phyloP scores from a whole-genome alignment of 2,888 invertebrate species.

The Leptopilina syphax region DNA sequence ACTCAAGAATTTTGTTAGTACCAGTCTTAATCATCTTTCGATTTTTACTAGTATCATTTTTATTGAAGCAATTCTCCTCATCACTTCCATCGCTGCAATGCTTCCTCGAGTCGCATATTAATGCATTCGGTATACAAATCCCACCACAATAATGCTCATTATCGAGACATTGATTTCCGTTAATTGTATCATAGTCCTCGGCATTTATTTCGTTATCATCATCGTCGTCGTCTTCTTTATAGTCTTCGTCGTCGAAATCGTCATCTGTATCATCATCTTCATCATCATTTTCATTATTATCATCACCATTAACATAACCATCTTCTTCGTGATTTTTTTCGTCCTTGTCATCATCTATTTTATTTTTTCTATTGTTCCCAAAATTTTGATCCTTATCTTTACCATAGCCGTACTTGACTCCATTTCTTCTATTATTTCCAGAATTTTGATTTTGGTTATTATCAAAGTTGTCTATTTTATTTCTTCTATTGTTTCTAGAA shows the following conservation, averaged over 20 bases:
- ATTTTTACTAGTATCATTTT: conserved; percentile 63
- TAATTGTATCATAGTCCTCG: not conserved
- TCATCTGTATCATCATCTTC: conserved; percentile 29
- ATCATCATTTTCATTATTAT: not conserved
- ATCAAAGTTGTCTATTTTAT: too few species aligned
- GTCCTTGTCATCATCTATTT: too few species aligned
- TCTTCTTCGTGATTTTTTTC: too few species aligned
- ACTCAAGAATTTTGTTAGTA: not conserved
- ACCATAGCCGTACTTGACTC: too few species aligned
- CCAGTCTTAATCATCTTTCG: conserved; percentile 51
- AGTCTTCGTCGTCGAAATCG: conserved; percentile 28
- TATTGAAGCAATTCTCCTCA: conserved; percentile 35
- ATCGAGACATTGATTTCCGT: not conserved
- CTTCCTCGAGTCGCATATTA: conserved; percentile 12
- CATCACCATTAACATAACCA: too few species aligned
- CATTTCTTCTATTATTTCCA: too few species aligned
- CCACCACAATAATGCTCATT: conserved; percentile 32
- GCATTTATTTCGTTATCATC: conserved; percentile 21
- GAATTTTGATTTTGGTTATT: too few species aligned
- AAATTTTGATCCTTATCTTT: too few species aligned
- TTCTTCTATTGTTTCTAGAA: too few species aligned
- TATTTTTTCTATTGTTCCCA: too few species aligned
- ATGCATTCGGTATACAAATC: not conserved
- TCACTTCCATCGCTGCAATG: conserved; percentile 26
- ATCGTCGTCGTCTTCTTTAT: not conserved